Evolutionary conservation across 2,113 vertebrate genomes (phyloP), one percentile per base, ranked within the genome.

Genomic region (Maccullochella peelii): DNA sequence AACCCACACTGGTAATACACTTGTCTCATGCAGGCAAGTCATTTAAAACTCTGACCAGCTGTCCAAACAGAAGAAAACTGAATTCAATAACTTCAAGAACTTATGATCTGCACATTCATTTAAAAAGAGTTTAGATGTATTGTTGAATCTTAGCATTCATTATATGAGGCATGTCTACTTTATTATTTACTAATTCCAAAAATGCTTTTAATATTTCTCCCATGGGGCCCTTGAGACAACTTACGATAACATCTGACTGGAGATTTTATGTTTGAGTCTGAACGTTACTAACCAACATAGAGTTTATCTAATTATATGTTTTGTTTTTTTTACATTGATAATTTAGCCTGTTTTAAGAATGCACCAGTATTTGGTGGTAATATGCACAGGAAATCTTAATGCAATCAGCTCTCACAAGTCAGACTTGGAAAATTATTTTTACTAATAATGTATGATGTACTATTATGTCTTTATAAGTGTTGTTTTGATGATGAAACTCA

Each of bases 41-140:
- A 25, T 87, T 87, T 87, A 84, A 79, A 80, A 73, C 68, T 89
- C 40, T 58, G 78, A 50, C 81, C 93, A 93, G 89, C 93, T 94
- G 91, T 93, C 70, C 85, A 94, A 93, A 95, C 89, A 94, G 10
- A 83, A 38, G 11, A 78, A 58, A 73, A 79, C 49, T 52, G 73
- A 90, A 86, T 85, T 73, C 85, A 90, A 92, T 90, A 91, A 91
- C 80, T n/a, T 33, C 49, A 79, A 76, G 80, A 84, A 82, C 49
- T 40, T 61, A 65, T 73, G 74, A 90, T 83, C 82, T 62, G 58
- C 78, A 81, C 57, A 54, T 86, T 86, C 50, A 88, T 89, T 91
- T 84, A 61, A 70, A 79, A 61, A 71, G 79, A 77, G 58, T 88
- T 89, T 71, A 68, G 49, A 47, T 27, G 47, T 78, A 63, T 82